Conservation (phyloP, 1,140 invertebrate genomes). For the Penaeus chinensis region DNA sequence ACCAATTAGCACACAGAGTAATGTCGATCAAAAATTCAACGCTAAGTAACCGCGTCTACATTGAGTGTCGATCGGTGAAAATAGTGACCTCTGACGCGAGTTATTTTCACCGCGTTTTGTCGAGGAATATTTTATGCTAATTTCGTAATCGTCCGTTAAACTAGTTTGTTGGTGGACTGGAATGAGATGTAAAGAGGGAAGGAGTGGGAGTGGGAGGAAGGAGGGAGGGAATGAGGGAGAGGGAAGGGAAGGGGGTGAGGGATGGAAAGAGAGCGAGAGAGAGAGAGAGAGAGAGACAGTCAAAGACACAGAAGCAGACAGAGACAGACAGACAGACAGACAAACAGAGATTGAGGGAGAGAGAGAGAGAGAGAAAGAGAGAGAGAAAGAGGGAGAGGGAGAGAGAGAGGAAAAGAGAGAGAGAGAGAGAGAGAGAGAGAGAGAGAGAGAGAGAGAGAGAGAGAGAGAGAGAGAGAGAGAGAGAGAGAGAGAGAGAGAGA, state of each 20-base stretch:
- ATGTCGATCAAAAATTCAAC: too few species aligned
- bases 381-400: background rate
- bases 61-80: too few species aligned
- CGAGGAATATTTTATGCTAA: too few species aligned
- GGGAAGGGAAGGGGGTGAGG: too few species aligned
- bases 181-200: background rate
- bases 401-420: background rate
- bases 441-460: constrained; percentile 27
- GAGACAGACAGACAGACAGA: too few species aligned
- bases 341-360: background rate
- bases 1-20: background rate
- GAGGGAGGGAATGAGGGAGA: background rate
- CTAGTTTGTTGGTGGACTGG: too few species aligned
- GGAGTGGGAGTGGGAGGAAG: background rate
- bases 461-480: background rate
- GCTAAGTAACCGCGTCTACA: too few species aligned
- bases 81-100: too few species aligned
- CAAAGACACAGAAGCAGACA: background rate
- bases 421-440: constrained; percentile 37
- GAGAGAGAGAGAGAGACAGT: background rate
- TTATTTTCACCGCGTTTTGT: too few species aligned
- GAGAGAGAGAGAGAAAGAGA: background rate
- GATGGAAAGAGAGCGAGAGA: background rate
- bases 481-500: background rate
- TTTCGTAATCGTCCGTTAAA: too few species aligned